Evolutionary conservation across 2,113 vertebrate species (phyloP).

Genomic region (Paradisaea rubra): DNA sequence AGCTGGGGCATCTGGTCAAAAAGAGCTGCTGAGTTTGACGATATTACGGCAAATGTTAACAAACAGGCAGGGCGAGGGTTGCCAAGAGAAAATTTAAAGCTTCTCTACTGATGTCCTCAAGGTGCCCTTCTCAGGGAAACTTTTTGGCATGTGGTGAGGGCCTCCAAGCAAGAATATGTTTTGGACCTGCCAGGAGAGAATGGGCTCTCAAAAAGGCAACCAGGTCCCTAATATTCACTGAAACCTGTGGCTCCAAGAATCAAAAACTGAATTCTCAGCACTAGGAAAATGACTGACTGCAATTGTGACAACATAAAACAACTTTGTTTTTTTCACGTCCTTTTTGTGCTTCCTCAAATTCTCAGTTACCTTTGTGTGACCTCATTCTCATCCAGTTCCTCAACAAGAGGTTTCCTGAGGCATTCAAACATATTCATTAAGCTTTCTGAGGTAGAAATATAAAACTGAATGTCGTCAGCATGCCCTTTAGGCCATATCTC

Average conservation of each 20-base stretch:
- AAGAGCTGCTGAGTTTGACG: not conserved
- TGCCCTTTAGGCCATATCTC: not conserved
- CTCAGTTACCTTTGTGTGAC: not conserved
- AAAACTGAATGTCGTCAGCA: not conserved
- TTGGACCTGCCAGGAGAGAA: not conserved
- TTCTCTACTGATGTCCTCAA: not conserved
- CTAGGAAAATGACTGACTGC: not conserved
- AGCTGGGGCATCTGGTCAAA: not conserved
- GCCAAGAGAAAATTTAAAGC: not conserved
- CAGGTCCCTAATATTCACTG: not conserved
- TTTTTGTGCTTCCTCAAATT: not conserved
- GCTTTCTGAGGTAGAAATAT: not conserved
- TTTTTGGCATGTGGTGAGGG: not conserved
- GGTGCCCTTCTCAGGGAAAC: not conserved
- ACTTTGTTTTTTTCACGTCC: fast-evolving
- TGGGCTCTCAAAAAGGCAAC: fast-evolving
- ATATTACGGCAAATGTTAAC: not conserved
- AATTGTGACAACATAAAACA: not conserved
- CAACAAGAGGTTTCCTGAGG: not conserved
- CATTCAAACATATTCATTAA: not conserved
- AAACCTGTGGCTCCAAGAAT: not conserved
- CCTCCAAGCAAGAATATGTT: not conserved
- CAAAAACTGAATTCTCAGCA: not conserved
- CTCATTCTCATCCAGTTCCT: not conserved
- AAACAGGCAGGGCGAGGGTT: not conserved